Base-by-base conservation (phyloP, 1,140 invertebrate species). In the Piezodorus guildinii region DNA sequence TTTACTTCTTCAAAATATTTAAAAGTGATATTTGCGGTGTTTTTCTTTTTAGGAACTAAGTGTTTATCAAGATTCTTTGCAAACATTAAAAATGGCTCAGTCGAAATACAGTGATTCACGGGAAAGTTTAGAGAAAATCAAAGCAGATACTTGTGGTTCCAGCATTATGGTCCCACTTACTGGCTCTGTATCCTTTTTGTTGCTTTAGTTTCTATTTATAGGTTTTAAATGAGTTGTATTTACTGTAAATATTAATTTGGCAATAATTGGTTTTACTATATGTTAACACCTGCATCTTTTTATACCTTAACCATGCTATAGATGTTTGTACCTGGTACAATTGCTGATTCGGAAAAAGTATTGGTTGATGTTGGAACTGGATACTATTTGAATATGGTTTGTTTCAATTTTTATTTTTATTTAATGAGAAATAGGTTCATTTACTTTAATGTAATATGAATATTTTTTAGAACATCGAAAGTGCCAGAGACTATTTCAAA, bases 311-410 rank as follows among this genome's bases (percentile, higher is more conserved):
- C 46, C 51, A n/a, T 62, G 5, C 9, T 17, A 62, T 58, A 83
- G 81, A 94, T 97, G 87, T 96, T 96, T 78, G 92, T 96, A 21
- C 86, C 91, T 66, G 94, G 94, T 12, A 83, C 82, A 71, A 77
- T 96, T 56, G 79, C 82, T 65, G 85, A 95, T 73, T 82, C 86
- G 16, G 81, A 89, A 62, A 87, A 87, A 74, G 90, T 96, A 23
- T 76, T 96, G 14, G 86, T 96, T 64, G 93, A 96, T 75, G 87
- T 97, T 74, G 94, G 94, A 54, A 96, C 94, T 64, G 91, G 93
- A 68, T 97, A 96, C 75, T 96, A 88, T 78, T 87, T 89, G n/a
- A 86, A 94, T 75, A 91, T 94, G 80, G 87, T 88, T 72, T 69
- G 60, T 62, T 15, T 19, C 14, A 23, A 62, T 52, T 16, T 51